Base-by-base conservation (phyloP, 2,888 invertebrate species). In the Panzeria rudis region DNA sequence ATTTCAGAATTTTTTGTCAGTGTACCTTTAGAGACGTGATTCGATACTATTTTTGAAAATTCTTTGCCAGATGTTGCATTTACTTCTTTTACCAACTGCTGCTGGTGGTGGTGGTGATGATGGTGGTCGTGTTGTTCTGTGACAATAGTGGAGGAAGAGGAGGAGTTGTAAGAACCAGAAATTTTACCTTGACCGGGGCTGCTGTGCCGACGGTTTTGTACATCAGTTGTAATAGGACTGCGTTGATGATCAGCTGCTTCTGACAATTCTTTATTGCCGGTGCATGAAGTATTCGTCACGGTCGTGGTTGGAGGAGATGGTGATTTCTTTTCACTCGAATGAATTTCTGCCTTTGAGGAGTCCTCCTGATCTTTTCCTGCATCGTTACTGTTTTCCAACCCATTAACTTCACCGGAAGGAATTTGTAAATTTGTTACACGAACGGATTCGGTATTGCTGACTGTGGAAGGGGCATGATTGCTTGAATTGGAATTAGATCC, bases 401-500 rank as follows among this genome's bases (percentile, higher is more conserved):
- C 92, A 68, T 92, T 92, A 0, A 91, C 80, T 83, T 92, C 92
- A 66, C 90, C 90, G 11, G 61, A 23, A 20, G 71, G 44, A 1
- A 76, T 52, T 73, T 83, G 86, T 4, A 62, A 6, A 41, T 86
- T 44, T 86, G 81, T 38, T 56, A 86, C 64, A 29, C 87, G 66
- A 54, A 86, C 59, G 0, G 86, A 83, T 59, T 89, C 86, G 0
- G 84, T 86, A 32, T 88, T 91, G 82, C 91, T 90, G 25, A 89
- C 87, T 7, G 88, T 89, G 11, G 91, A 91, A 25, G 90, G 89
- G 0, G 91, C 89, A 85, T 89, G 90, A 68, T 91, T 90, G 86
- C 92, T 92, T 2, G 92, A 92, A 78, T 92, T 92, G n/a, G 92
- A 92, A 80, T 92, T 92, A 35, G 92, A 92, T 29, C 92, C 91